Evolutionary conservation across 2,888 invertebrate species (phyloP).

Genomic region (Zaprionus bogoriensis): DNA sequence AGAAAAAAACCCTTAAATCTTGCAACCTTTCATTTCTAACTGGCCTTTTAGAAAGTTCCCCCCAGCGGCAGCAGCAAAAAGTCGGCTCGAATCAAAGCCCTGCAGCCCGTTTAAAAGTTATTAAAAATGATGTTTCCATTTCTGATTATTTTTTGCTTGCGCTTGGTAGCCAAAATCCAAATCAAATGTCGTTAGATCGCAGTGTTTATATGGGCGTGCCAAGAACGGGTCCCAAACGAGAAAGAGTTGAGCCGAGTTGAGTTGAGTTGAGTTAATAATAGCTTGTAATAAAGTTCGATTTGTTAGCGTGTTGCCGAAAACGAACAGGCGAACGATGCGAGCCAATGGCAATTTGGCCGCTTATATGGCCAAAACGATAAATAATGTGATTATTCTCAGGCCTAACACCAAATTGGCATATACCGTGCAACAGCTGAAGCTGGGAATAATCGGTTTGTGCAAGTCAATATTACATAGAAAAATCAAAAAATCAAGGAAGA

Average conservation of each 20-base stretch:
- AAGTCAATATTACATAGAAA: too few species aligned
- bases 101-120: slow-evolving; percentile 8
- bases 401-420: background rate
- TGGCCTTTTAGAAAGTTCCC: slow-evolving; percentile 59
- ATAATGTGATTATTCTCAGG: slow-evolving; percentile 16
- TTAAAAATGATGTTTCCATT: slow-evolving; percentile 20
- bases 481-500: too few species aligned
- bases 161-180: slow-evolving; percentile 24
- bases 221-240: background rate
- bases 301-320: slow-evolving; percentile 9
- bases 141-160: slow-evolving; percentile 4
- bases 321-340: background rate
- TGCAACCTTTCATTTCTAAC: slow-evolving; percentile 59
- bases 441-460: background rate
- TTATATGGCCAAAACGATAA: slow-evolving; percentile 30
- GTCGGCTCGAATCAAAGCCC: slow-evolving; percentile 48
- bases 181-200: slow-evolving; percentile 24
- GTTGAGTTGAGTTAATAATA: slow-evolving; percentile 45
- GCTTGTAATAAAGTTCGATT: slow-evolving; percentile 36
- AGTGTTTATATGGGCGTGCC: slow-evolving; percentile 48
- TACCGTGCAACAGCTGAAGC: background rate
- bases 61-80: background rate
- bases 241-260: too few species aligned
- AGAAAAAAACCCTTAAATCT: slow-evolving; percentile 56
- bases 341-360: slow-evolving; percentile 14